These are phyloP conservation scores for Allygus modestus DNA, from an alignment of 2,888 invertebrate species.

Conservation along the genomic window DNA sequence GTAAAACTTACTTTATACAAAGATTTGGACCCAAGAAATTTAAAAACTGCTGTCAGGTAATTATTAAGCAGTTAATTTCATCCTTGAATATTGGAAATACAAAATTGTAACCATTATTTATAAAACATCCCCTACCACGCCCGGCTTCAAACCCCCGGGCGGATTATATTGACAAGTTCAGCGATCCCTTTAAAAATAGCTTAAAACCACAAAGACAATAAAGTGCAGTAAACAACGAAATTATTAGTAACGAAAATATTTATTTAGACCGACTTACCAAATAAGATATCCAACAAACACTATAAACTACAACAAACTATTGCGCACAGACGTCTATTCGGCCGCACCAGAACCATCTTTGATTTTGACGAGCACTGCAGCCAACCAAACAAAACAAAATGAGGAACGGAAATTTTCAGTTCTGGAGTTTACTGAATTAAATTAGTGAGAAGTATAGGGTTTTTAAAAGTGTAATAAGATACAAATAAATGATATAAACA, in stretches of 20 bases:
- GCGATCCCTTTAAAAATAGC: not conserved
- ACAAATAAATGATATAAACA: not conserved
- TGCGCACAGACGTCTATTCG: not conserved
- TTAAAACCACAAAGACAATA: not conserved
- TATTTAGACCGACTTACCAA: not conserved
- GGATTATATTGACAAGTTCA: constrained; percentile 6
- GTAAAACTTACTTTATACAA: too few species aligned
- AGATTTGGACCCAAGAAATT: too few species aligned
- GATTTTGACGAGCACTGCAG: constrained; percentile 33
- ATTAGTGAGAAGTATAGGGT: too few species aligned
- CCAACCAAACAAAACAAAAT: constrained; percentile 15
- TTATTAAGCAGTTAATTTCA: too few species aligned
- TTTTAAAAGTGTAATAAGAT: not conserved
- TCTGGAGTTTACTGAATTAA: not conserved
- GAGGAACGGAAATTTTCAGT: not conserved
- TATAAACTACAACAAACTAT: constrained; percentile 19
- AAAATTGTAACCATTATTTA: not conserved
- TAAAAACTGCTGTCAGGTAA: too few species aligned
- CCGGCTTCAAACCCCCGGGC: constrained; percentile 26
- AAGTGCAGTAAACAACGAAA: not conserved
- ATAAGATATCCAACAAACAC: constrained; percentile 26
- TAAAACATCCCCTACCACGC: constrained; percentile 34
- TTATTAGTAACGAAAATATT: not conserved
- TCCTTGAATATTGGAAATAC: not conserved
- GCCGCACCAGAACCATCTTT: constrained; percentile 26